Percentiles rank a stretch among this genome's conserved stretches.
phyloP scores from a whole-genome alignment of 2,797 vertebrate species.

The Carapus acus region DNA sequence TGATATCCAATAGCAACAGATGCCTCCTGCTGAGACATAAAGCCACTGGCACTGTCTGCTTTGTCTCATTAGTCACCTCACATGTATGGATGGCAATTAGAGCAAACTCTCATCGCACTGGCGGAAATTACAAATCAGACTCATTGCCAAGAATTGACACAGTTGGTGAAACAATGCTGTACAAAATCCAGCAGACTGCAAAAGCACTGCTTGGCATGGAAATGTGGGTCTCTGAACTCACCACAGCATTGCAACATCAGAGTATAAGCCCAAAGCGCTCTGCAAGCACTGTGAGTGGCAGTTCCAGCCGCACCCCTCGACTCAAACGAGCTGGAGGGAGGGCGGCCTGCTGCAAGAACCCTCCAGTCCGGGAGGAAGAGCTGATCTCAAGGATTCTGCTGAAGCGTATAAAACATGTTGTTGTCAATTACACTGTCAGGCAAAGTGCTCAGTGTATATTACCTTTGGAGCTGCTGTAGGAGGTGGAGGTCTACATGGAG shows the following conservation, averaged over 20 bases:
- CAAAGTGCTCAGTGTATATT: conserved; percentile 48
- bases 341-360: conserved; percentile 31
- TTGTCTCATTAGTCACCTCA: conserved; percentile 46
- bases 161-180: conserved; percentile 34
- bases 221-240: conserved; percentile 50
- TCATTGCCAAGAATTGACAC: conserved; percentile 47
- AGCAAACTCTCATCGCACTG: conserved; percentile 44
- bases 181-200: conserved; percentile 46
- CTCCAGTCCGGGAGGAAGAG: conserved; percentile 37
- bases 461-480: conserved; percentile 23
- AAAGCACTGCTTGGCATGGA: conserved; percentile 50
- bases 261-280: conserved; percentile 45
- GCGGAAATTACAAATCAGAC: conserved; percentile 59
- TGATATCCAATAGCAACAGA: conserved; percentile 41
- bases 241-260: conserved; percentile 48
- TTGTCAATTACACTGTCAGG: conserved; percentile 36
- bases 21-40: conserved; percentile 38
- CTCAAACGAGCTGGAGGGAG: conserved; percentile 47
- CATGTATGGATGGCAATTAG: conserved; percentile 45
- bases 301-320: conserved; percentile 45
- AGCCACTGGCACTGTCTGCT: conserved; percentile 45
- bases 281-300: conserved; percentile 42
- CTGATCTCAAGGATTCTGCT: conserved; percentile 48
- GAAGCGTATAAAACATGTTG: conserved; percentile 40
- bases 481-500: background rate